These are phyloP conservation scores for Andrena hattorfiana DNA, from an alignment of 2,888 invertebrate genomes.

Conservation along the genomic window DNA sequence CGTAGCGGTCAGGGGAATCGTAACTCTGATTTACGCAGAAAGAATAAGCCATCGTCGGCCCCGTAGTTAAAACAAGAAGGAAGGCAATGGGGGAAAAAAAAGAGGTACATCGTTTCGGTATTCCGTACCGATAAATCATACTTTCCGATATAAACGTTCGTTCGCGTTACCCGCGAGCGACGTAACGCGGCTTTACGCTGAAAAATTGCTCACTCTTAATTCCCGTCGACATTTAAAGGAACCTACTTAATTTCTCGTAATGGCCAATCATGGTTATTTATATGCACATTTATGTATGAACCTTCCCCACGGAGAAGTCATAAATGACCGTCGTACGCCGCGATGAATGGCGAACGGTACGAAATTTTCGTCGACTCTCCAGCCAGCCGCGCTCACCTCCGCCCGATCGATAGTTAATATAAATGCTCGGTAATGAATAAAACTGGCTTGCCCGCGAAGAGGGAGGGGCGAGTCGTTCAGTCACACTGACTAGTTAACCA, in stretches of 20 bases:
- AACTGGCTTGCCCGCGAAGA: neutral
- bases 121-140: slow-evolving; percentile 47
- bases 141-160: slow-evolving; percentile 51
- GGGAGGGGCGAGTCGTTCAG: slow-evolving; percentile 27
- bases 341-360: slow-evolving; percentile 17
- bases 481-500: slow-evolving; percentile 75
- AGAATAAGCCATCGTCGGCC: neutral
- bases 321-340: slow-evolving; percentile 29
- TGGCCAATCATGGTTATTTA: slow-evolving; percentile 57
- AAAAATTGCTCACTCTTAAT: slow-evolving; percentile 57
- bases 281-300: slow-evolving; percentile 54
- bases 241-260: slow-evolving; percentile 56
- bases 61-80: slow-evolving; percentile 4
- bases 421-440: slow-evolving; percentile 42
- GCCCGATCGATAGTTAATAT: slow-evolving; percentile 47
- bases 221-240: slow-evolving; percentile 58
- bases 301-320: slow-evolving; percentile 26
- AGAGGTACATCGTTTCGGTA: slow-evolving; percentile 19
- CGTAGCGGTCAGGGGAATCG: slow-evolving; percentile 9
- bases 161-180: slow-evolving; percentile 8
- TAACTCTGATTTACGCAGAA: slow-evolving; percentile 26
- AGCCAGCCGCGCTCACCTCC: neutral
- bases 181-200: slow-evolving; percentile 31
- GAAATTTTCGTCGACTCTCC: slow-evolving; percentile 28
- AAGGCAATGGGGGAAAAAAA: neutral